Conservation (phyloP, 1,140 invertebrate genomes). For the Megathymus violae region DNA sequence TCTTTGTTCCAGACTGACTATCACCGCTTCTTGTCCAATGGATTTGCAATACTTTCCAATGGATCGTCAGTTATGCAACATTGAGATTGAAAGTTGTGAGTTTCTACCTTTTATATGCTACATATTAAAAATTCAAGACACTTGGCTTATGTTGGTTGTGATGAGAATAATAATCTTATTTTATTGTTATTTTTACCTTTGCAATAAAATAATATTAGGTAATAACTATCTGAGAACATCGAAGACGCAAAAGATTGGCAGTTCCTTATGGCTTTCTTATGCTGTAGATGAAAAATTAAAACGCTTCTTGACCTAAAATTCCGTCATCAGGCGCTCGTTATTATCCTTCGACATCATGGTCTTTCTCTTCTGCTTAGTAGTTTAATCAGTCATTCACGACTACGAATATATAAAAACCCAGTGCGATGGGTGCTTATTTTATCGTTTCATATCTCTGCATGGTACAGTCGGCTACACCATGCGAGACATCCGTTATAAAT, state of each 20-base stretch:
- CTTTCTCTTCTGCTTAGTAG: conserved; percentile 47
- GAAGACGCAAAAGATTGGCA: conserved; percentile 36
- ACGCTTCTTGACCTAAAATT: conserved; percentile 42
- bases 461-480: conserved; percentile 97
- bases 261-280: conserved; percentile 50
- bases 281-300: conserved; percentile 50
- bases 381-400: conserved; percentile 62
- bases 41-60: conserved; percentile 98
- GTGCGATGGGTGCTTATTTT: conserved; percentile 86
- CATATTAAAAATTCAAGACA: conserved; percentile 30
- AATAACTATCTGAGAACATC: not conserved
- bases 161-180: conserved; percentile 16
- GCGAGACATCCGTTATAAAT: conserved; percentile 97
- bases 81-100: conserved; percentile 99
- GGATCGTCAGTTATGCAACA: conserved; percentile 98
- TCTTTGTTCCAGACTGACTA: conserved; percentile 92
- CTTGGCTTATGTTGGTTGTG: conserved; percentile 44
- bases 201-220: conserved; percentile 16
- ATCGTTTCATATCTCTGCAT: conserved; percentile 85
- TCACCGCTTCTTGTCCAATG: conserved; percentile 98
- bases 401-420: conserved; percentile 82
- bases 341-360: conserved; percentile 37
- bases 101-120: conserved; percentile 71
- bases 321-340: conserved; percentile 39
- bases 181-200: conserved; percentile 22